phyloP scores from a whole-genome alignment of 2,797 vertebrate species.

The Mormyrops boulengeri region DNA sequence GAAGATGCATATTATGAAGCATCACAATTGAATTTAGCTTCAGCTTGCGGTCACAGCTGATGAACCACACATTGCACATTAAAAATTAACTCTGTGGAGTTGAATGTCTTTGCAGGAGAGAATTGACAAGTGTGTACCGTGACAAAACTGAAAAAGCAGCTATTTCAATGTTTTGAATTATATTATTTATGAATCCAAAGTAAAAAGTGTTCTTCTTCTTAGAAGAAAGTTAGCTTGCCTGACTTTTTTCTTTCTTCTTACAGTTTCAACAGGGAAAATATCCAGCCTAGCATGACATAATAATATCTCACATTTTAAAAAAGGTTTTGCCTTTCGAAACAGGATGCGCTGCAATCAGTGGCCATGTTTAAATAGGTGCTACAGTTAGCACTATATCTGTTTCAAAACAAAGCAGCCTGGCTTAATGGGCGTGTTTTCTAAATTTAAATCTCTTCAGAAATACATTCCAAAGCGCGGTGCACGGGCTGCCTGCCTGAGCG shows the following conservation, averaged over 20 bases:
- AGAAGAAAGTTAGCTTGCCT: background rate
- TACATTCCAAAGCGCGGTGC: background rate
- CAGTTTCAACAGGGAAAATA: background rate
- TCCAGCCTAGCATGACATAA: background rate
- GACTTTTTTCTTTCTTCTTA: background rate
- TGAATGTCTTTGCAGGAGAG: slow-evolving; percentile 19
- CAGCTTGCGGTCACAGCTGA: slow-evolving; percentile 25
- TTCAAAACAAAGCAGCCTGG: background rate
- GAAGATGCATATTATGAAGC: slow-evolving; percentile 46
- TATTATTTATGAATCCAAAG: slow-evolving; percentile 6
- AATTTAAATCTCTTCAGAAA: background rate
- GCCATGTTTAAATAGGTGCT: background rate
- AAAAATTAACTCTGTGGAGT: slow-evolving; percentile 31
- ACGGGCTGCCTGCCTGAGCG: background rate
- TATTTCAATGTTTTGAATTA: background rate
- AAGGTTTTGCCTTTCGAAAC: background rate
- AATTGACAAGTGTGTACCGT: slow-evolving; percentile 26
- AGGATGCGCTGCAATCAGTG: background rate
- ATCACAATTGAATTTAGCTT: slow-evolving; percentile 37
- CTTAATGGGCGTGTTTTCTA: background rate
- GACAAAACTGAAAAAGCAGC: slow-evolving; percentile 10
- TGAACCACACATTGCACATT: slow-evolving; percentile 20
- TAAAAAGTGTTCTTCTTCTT: background rate
- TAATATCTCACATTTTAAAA: background rate
- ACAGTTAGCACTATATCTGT: background rate